These are phyloP conservation scores for Alloplasta piceator DNA, from an alignment of 2,888 invertebrate species.

Conservation along the genomic window DNA sequence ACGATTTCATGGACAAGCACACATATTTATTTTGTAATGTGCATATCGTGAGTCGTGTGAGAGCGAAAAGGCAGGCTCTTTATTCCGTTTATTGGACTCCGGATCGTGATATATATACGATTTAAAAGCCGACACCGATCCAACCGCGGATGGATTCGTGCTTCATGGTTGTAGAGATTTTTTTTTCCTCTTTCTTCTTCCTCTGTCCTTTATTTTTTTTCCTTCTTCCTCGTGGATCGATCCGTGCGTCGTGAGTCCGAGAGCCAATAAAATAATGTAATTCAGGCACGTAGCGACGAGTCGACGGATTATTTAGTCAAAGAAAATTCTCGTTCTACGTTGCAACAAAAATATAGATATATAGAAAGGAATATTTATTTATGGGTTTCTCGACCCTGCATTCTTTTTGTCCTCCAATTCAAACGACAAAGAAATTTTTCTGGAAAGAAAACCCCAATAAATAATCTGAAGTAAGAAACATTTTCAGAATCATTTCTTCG, in stretches of 20 bases:
- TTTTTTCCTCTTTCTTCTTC: neutral
- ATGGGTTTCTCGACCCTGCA: constrained; percentile 53
- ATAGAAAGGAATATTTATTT: neutral
- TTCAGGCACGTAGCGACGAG: constrained; percentile 40
- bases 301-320: constrained; percentile 60
- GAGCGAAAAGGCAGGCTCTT: constrained; percentile 32
- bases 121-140: constrained; percentile 59
- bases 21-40: constrained; percentile 33
- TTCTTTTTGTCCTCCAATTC: constrained; percentile 12
- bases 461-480: constrained; percentile 5
- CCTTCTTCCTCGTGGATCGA: neutral
- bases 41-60: constrained; percentile 29
- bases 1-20: constrained; percentile 58
- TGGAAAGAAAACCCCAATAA: constrained; percentile 10
- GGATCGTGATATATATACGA: constrained; percentile 47
- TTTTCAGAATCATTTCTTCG: constrained; percentile 30
- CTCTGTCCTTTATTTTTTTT: neutral
- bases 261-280: constrained; percentile 41
- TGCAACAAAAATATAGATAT: neutral
- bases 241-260: constrained; percentile 24
- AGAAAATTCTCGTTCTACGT: constrained; percentile 38
- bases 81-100: constrained; percentile 48
- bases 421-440: constrained; percentile 39
- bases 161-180: constrained; percentile 48
- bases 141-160: constrained; percentile 48